These are phyloP conservation scores for Rhingia campestris DNA, from an alignment of 2,888 invertebrate genomes.

Conservation along the genomic window DNA sequence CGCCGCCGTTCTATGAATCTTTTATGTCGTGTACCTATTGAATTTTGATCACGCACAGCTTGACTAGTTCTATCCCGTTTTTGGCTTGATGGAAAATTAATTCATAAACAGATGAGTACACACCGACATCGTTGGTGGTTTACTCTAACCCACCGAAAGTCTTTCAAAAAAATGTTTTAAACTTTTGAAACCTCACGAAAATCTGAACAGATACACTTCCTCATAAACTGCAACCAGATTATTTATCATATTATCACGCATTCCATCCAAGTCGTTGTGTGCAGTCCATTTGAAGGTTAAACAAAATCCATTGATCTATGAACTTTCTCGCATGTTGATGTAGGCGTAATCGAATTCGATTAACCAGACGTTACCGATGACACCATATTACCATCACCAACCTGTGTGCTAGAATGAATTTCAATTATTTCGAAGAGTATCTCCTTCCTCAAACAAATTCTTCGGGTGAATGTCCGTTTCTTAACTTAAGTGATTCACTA, in stretches of 20 bases:
- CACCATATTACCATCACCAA: constrained; percentile 37
- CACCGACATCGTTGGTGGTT: constrained; percentile 11
- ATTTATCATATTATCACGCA: constrained; percentile 51
- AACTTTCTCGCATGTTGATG: constrained; percentile 14
- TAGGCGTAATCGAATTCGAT: constrained; percentile 30
- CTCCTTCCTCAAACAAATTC: not conserved
- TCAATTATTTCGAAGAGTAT: not conserved
- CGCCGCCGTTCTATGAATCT: not conserved
- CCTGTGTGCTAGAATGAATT: constrained; percentile 21
- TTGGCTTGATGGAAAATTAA: constrained; percentile 15
- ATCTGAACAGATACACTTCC: constrained; percentile 20
- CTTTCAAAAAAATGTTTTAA: not conserved
- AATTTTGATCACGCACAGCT: constrained; percentile 37
- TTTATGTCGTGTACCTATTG: constrained; percentile 15
- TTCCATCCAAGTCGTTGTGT: constrained; percentile 6
- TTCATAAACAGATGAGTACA: constrained; percentile 18
- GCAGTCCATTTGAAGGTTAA: not conserved
- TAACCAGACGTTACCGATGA: constrained; percentile 41
- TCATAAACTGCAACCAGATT: constrained; percentile 39
- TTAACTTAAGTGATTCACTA: constrained; percentile 1
- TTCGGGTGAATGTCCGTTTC: constrained; percentile 26
- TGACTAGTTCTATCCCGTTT: not conserved
- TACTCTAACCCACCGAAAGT: constrained; percentile 3
- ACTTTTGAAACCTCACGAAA: constrained; percentile 27
- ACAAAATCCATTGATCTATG: constrained; percentile 48